These are phyloP conservation scores for Ifrita kowaldi DNA, from an alignment of 2,113 vertebrate species.

Conservation along the genomic window DNA sequence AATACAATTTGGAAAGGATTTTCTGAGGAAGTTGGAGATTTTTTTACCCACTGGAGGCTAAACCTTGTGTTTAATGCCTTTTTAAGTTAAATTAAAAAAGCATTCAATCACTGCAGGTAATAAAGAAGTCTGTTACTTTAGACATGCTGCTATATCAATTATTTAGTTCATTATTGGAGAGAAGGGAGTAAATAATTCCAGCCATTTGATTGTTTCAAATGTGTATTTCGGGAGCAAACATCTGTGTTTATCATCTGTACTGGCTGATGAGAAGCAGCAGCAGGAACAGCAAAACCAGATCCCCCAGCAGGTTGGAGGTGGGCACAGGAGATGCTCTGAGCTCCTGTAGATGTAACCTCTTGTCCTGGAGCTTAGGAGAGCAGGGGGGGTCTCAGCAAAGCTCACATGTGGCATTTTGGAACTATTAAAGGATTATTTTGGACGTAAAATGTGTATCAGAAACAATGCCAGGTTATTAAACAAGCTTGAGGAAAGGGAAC, in stretches of 20 bases:
- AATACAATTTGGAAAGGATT: constrained; percentile 82
- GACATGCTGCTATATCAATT: constrained; percentile 20
- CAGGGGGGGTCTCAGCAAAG: background rate
- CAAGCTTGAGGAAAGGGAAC: background rate
- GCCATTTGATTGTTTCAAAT: background rate
- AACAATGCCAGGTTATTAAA: background rate
- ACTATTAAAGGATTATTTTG: constrained; percentile 49
- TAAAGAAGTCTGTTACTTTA: constrained; percentile 53
- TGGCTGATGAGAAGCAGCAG: background rate
- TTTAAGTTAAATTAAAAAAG: constrained; percentile 67
- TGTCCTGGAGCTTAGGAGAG: background rate
- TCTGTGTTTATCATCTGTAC: constrained; percentile 25
- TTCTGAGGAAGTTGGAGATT: constrained; percentile 79
- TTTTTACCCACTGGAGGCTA: constrained; percentile 75
- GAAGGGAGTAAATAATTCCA: constrained; percentile 24
- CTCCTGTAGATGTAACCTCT: constrained; percentile 5
- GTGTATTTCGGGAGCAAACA: constrained; percentile 20
- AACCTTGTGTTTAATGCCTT: constrained; percentile 66
- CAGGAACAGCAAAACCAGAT: background rate
- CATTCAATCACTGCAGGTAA: constrained; percentile 66
- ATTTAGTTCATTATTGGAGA: constrained; percentile 47
- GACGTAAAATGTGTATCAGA: background rate
- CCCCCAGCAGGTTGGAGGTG: background rate
- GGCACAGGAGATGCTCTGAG: background rate
- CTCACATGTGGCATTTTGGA: background rate